Conservation (phyloP, 2,888 invertebrate genomes). For the Augochlorella aurata region DNA sequence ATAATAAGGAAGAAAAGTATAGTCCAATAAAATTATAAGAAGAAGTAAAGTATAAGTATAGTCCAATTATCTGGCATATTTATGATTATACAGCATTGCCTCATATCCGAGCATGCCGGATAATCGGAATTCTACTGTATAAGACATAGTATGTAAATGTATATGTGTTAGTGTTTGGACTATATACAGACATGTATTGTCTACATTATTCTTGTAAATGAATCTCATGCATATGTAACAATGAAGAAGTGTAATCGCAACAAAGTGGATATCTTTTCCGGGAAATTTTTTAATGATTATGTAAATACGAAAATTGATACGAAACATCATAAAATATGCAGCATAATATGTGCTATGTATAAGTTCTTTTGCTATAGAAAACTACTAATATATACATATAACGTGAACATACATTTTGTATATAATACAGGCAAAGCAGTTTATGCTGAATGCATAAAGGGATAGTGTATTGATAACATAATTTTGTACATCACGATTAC, state of each 20-base stretch:
- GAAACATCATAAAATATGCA: constrained; percentile 27
- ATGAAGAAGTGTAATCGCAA: constrained; percentile 16
- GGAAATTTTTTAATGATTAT: constrained; percentile 27
- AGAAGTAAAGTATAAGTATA: no score
- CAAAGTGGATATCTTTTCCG: constrained; percentile 15
- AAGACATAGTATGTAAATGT: constrained; percentile 39
- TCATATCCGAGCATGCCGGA: no score
- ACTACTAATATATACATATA: constrained; percentile 46
- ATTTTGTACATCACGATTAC: constrained; percentile 37
- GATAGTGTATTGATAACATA: constrained; percentile 19
- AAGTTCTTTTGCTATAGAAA: constrained; percentile 22
- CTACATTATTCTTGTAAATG: constrained; percentile 31
- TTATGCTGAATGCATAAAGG: constrained; percentile 23
- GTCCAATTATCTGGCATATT: no score
- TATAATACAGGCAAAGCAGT: constrained; percentile 37
- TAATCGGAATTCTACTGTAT: not conserved
- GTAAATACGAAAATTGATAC: constrained; percentile 53
- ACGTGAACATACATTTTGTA: constrained; percentile 48
- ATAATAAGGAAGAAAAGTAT: no score
- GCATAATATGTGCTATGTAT: constrained; percentile 23
- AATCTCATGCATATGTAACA: constrained; percentile 14
- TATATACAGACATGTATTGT: constrained; percentile 25
- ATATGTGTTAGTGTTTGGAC: constrained; percentile 38
- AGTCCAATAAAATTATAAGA: no score
- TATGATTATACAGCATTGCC: no score